Percentiles rank a stretch among this genome's conserved stretches.
Conservation (phyloP, 2,113 vertebrate genomes). For the Mus pahari region DNA sequence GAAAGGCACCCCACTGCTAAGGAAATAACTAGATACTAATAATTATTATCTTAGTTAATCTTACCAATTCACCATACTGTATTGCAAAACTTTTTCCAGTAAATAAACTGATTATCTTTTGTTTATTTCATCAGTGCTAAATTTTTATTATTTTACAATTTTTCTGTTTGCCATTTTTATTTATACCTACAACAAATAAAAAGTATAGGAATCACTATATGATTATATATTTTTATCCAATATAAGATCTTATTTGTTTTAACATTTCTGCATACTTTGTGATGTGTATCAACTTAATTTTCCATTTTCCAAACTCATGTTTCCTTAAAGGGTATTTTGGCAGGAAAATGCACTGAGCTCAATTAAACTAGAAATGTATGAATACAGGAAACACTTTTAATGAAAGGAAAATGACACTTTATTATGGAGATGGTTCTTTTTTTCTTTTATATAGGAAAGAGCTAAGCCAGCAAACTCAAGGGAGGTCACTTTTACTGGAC, state of each 20-base stretch:
- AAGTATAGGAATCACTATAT: neutral
- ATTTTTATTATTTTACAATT: slow-evolving; percentile 66
- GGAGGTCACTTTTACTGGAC: neutral
- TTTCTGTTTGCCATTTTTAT: slow-evolving; percentile 30
- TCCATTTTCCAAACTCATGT: neutral
- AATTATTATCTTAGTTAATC: slow-evolving; percentile 85
- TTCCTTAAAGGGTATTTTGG: slow-evolving; percentile 53
- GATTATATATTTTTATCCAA: slow-evolving; percentile 30
- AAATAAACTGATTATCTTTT: slow-evolving; percentile 89
- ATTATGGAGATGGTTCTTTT: slow-evolving; percentile 38
- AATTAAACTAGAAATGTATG: neutral
- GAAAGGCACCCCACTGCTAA: slow-evolving; percentile 85
- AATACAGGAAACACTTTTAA: neutral
- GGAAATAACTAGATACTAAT: slow-evolving; percentile 83
- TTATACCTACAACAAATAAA: slow-evolving; percentile 15
- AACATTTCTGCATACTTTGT: neutral
- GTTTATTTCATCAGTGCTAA: slow-evolving; percentile 85
- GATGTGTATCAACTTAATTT: neutral
- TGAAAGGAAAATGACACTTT: slow-evolving; percentile 2
- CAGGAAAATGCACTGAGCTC: neutral
- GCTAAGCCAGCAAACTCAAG: neutral
- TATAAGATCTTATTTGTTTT: neutral
- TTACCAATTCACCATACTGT: slow-evolving; percentile 87
- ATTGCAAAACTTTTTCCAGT: slow-evolving; percentile 88
- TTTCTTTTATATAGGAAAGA: slow-evolving; percentile 36